Evolutionary conservation across 2,888 invertebrate species (phyloP).

Genomic region (Stenodera caucasica): DNA sequence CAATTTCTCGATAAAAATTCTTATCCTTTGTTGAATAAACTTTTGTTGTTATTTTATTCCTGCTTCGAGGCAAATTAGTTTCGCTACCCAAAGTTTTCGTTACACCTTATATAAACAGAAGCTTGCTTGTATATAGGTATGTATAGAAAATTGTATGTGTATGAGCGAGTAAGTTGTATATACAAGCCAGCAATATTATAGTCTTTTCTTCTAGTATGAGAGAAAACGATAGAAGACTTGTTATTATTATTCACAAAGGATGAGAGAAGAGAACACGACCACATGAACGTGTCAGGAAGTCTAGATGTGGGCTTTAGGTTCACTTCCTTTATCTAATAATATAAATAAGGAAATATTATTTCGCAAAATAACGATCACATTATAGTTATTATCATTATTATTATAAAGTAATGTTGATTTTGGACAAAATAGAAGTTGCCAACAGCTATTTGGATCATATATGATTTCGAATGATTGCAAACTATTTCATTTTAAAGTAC

Average conservation of each 20-base stretch:
- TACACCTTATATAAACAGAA: slow-evolving; percentile 40
- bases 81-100: slow-evolving; percentile 35
- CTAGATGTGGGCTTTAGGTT: not conserved
- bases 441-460: too few relatives aligned
- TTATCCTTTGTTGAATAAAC: slow-evolving; percentile 29
- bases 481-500: not conserved
- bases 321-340: not conserved
- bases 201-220: too few relatives aligned
- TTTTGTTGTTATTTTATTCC: slow-evolving; percentile 40
- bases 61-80: slow-evolving; percentile 40
- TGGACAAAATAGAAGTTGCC: too few relatives aligned
- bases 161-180: too few relatives aligned
- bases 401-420: too few relatives aligned
- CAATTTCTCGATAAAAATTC: slow-evolving; percentile 33
- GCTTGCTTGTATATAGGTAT: slow-evolving; percentile 24
- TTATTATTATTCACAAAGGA: slow-evolving; percentile 3
- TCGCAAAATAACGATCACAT: not conserved
- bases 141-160: too few relatives aligned
- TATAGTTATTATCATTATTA: too few relatives aligned
- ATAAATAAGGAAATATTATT: not conserved
- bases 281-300: not conserved
- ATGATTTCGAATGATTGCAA: too few relatives aligned
- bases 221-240: not conserved
- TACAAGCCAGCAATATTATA: too few relatives aligned
- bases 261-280: not conserved